Evolutionary conservation across 35 echinoderm and acorn worm species (phyloP).

Genomic region (Heliocidaris tuberculata): DNA sequence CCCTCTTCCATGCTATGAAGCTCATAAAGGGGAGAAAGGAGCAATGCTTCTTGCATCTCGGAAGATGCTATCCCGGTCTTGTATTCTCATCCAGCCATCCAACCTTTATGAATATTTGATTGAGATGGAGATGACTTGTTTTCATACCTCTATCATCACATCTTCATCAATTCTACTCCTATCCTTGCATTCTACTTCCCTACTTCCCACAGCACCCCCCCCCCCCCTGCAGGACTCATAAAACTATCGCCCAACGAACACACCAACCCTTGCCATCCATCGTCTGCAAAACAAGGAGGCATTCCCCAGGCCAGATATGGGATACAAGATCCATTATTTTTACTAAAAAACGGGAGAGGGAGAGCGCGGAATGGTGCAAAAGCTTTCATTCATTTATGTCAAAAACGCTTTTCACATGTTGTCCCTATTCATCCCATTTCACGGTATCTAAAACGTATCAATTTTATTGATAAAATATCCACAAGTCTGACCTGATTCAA

Average conservation of each 20-base stretch:
- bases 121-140: not conserved
- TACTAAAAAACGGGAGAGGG: no score
- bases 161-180: not conserved
- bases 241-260: not conserved
- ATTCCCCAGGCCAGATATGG: no score
- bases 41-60: not conserved
- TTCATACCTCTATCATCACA: slow-evolving; percentile 31
- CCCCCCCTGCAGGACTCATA: not conserved
- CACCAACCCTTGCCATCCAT: not conserved
- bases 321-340: no score
- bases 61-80: not conserved
- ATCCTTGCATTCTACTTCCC: not conserved
- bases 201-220: not conserved
- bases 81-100: not conserved
- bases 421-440: no score
- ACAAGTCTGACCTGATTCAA: no score
- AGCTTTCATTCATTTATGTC: no score
- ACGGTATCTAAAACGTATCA: no score
- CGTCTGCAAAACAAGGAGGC: not conserved
- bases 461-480: no score
- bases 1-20: not conserved
- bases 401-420: no score
- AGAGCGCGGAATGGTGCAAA: no score
- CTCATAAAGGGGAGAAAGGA: not conserved
- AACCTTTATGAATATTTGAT: slow-evolving; percentile 40